Base-by-base conservation (phyloP, 2,797 vertebrate species). In the Tauraco hartlaubi region DNA sequence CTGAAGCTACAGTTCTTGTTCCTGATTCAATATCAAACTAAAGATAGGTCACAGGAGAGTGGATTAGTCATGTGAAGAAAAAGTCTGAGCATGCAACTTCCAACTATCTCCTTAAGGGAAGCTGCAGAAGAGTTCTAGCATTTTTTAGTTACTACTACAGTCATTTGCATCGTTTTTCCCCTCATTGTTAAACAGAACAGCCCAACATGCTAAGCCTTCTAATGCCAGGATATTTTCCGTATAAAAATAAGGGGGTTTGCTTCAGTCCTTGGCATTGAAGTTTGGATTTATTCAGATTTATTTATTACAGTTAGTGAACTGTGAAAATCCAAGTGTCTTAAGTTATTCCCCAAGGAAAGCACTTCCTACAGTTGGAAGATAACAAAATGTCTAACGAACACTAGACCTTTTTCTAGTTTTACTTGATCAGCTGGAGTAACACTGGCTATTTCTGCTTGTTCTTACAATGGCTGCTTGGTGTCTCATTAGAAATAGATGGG, bases 1-100 rank as follows among this genome's bases (percentile, higher is more conserved):
- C 84, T 41, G 91, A 97, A 97, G 93, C 97, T 97, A 94, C 96
- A 98, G 95, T 97, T 97, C 98, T 97, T 97, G 97, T 98, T 98
- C 98, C 98, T 98, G 97, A 85, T 96, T 97, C 97, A 97, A 98
- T 97, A 97, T 98, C 98, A 97, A 98, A 98, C 98, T 98, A 99
- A 99, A 99, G 98, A 99, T 97, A 98, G 99, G 99, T 99, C 99
- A 98, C 96, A 87, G 94, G 97, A 97, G 97, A 94, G 92, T 94
- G 98, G 98, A 99, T 99, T 98, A 98, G 98, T 99, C 98, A 98
- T 97, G 94, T 95, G 97, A 93, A 97, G 97, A 98, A 98, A 98
- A 98, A 97, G 92, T 97, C 95, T 96, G 71, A 91, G 85, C 16
- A 0, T 66, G 43, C 69, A 85, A 92, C 88, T 97, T 95, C 83